A percentile compares a stretch with the other conserved stretches of the same genome.
phyloP scores from a whole-genome alignment of 2,888 invertebrate species.

The Nomada hirtipes region DNA sequence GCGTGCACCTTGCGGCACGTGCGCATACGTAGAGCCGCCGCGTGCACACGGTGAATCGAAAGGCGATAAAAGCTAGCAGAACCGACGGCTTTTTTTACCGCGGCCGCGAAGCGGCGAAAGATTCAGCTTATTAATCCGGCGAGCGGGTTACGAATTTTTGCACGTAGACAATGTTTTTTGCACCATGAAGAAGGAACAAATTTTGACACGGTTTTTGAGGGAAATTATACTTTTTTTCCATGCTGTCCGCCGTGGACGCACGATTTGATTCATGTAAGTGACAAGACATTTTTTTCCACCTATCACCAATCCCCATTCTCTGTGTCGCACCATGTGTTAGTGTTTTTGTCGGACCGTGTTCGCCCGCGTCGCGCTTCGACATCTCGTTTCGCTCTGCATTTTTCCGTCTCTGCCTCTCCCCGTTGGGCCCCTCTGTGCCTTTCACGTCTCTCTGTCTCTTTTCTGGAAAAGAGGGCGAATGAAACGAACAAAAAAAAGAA shows the following conservation, averaged over 20 bases:
- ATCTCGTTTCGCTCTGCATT: slow-evolving; percentile 65
- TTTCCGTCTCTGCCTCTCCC: slow-evolving; percentile 49
- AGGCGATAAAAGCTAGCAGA: no score
- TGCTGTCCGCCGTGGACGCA: slow-evolving; percentile 82
- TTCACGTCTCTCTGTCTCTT: slow-evolving; percentile 61
- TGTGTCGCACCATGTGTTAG: slow-evolving; percentile 70
- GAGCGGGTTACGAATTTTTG: slow-evolving; percentile 62
- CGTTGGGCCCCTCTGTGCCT: background rate
- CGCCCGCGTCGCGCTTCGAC: slow-evolving; percentile 70
- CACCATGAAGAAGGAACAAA: slow-evolving; percentile 71
- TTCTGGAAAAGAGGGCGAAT: slow-evolving; percentile 52
- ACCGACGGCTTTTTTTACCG: slow-evolving; percentile 4
- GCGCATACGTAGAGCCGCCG: background rate
- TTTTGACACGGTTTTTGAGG: slow-evolving; percentile 82
- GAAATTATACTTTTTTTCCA: slow-evolving; percentile 82
- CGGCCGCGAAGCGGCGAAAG: background rate
- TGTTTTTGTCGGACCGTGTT: slow-evolving; percentile 69
- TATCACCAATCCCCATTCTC: slow-evolving; percentile 70
- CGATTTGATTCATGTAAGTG: slow-evolving; percentile 82
- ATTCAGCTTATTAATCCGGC: slow-evolving; percentile 14
- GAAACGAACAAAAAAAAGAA: background rate
- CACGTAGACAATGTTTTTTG: slow-evolving; percentile 73
- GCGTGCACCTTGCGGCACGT: background rate
- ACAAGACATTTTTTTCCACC: slow-evolving; percentile 77
- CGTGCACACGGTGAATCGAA: background rate